Base-by-base conservation (phyloP, 2,888 invertebrate species). In the Brachycybe producta region DNA sequence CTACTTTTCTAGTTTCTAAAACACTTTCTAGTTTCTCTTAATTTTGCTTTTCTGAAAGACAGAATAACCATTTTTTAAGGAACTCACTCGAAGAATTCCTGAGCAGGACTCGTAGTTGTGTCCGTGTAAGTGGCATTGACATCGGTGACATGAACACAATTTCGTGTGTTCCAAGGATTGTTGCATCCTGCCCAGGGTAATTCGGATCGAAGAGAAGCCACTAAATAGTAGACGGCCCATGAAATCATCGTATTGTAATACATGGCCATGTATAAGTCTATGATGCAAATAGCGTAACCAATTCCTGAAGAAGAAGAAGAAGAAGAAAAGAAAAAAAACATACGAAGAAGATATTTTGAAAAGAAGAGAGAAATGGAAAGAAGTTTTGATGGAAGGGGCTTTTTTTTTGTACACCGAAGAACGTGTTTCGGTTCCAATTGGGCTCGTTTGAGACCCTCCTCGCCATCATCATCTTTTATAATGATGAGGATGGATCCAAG, bases 181-280 rank as follows among this genome's bases (percentile, higher is more conserved):
- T 78, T 75, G 66, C 90, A 90, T 57, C 78, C 78, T 49, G 84
- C 84, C 90, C 90, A 90, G 0, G 90, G 90, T 46, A 90, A 74
- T 63, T 79, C 78, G 65, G 78, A 78, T 17, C 51, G 49, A 68
- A 86, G 82, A 57, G 86, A 86, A 13, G 84, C 83, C 60, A 86
- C 76, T 57, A 88, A 75, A 70, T 88, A 90, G 71, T 88, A 90
- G 48, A 90, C 82, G 39, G 91, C 90, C 88, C 92, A 92, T 41
- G 90, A 88, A 62, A 94, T 92, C 67, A 94, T 86, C 43, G 92
- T 91, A 72, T 94, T 94, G 75, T 94, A 94, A 72, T 90, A 92
- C 83, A 92, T 92, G 59, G 86, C 87, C 79, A 73, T 68, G 73
- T 92, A 94, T 65, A 92, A 77, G 70, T 92, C 91, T 61, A 94